Base-by-base conservation (phyloP, 2,888 invertebrate genomes). In the Stenchaetothrips biformis region DNA sequence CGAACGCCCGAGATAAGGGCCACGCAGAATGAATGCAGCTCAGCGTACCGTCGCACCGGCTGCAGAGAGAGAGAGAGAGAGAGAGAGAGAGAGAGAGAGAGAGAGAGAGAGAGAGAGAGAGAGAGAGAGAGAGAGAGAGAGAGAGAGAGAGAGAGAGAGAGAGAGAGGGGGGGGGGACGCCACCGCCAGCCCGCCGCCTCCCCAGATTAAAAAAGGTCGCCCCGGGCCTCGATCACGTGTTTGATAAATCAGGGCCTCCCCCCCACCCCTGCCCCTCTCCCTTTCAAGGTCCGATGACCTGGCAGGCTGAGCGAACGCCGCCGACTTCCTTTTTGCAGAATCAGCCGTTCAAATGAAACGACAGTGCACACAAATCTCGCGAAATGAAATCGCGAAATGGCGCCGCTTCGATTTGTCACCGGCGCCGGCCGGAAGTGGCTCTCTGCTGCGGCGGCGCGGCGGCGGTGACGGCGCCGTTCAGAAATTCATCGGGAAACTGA, bases 241-340 rank as follows among this genome's bases (percentile, higher is more conserved):
- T 74, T 74, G 67, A 74, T 74, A 74, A 74, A 74, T 74, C 67
- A 74, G 67, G 25, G 25, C 67, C 67, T 4, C 67, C 67, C 25
- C 21, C 21, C 21, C 67, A 7, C 8, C 67, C 67, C 67, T 74
- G 9, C 67, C 21, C 67, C 25, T 25, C 25, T 25, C 67, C 11
- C 67, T 7, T 6, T 25, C 67, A 25, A 74, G 67, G 67, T 25
- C 67, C 67, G 67, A 74, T 21, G 25, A 74, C 67, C 59, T 25
- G 25, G 67, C 67, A 6, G 25, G 67, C 67, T 18, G 59, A 59
- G 21, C 25, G 21, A 21, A 21, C 67, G 67, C 67, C 67, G 21
- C 25, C n/a, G n/a, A n/a, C 67, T n/a, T 25, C 67, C 67, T 11
- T 25, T 74, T 74, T 21, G 67, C 67, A 25, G 25, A 74, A 74